phyloP scores from a whole-genome alignment of 2,888 invertebrate genomes.

The Netelia virgata region DNA sequence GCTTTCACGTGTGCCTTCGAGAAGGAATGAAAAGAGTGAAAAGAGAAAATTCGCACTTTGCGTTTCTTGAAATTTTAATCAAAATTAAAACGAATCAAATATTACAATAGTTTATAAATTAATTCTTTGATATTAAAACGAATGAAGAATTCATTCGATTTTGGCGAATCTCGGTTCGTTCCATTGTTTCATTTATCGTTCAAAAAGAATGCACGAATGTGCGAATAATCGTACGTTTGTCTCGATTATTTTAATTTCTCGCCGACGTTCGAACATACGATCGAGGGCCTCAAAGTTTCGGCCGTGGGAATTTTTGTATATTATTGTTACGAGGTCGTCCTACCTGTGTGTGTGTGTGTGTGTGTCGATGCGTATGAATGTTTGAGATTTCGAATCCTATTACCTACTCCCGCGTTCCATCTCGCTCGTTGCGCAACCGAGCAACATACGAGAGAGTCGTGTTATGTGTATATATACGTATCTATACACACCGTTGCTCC shows the following conservation, averaged over 20 bases:
- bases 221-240: background rate
- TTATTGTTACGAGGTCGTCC: conserved; percentile 48
- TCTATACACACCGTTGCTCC: conserved; percentile 70
- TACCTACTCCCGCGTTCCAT: conserved; percentile 55
- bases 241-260: background rate
- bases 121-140: no score
- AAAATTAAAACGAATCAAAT: no score
- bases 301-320: conserved; percentile 60
- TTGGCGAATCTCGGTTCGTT: background rate
- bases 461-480: conserved; percentile 18
- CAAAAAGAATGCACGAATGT: conserved; percentile 2
- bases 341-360: no score
- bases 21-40: background rate
- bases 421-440: conserved; percentile 68
- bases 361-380: conserved; percentile 1
- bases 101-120: no score
- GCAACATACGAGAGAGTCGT: conserved; percentile 44
- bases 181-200: background rate
- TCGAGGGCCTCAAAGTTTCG: conserved; percentile 11
- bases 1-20: conserved; percentile 65
- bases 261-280: background rate
- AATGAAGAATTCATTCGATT: background rate
- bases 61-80: conserved; percentile 1
- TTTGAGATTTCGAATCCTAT: conserved; percentile 53
- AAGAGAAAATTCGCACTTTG: conserved; percentile 36